Evolutionary conservation across 1,140 invertebrate species (phyloP).

Genomic region (Metaphire vulgaris): DNA sequence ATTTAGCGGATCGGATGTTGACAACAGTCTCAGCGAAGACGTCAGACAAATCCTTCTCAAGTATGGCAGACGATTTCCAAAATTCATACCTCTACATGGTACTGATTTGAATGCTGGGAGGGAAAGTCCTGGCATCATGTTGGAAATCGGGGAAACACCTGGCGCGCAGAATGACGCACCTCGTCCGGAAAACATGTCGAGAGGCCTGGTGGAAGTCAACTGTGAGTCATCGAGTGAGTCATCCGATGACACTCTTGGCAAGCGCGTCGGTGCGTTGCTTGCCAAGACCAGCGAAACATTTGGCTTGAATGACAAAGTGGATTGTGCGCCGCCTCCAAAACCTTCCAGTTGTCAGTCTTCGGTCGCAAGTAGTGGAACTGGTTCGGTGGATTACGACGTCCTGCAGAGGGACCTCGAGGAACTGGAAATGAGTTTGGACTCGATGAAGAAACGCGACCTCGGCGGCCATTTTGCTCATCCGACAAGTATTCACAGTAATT

Average conservation of each 20-base stretch:
- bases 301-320: background rate
- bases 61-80: background rate
- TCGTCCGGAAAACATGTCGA: background rate
- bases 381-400: background rate
- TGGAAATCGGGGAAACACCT: background rate
- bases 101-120: too few relatives aligned
- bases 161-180: background rate
- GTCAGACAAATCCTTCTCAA: background rate
- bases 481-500: too few relatives aligned
- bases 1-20: background rate
- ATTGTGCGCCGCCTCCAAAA: background rate
- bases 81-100: too few relatives aligned
- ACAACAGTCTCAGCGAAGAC: background rate
- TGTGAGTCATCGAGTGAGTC: background rate
- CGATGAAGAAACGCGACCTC: background rate
- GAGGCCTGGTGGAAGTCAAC: background rate
- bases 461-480: background rate
- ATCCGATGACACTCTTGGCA: background rate
- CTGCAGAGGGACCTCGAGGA: background rate
- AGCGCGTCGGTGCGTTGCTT: background rate
- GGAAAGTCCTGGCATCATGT: background rate
- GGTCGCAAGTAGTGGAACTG: background rate
- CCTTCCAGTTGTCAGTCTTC: background rate
- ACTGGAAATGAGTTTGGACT: background rate
- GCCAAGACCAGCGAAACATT: background rate